Base-by-base conservation (phyloP, 2,888 invertebrate genomes). In the Rhabditoides inermis region DNA sequence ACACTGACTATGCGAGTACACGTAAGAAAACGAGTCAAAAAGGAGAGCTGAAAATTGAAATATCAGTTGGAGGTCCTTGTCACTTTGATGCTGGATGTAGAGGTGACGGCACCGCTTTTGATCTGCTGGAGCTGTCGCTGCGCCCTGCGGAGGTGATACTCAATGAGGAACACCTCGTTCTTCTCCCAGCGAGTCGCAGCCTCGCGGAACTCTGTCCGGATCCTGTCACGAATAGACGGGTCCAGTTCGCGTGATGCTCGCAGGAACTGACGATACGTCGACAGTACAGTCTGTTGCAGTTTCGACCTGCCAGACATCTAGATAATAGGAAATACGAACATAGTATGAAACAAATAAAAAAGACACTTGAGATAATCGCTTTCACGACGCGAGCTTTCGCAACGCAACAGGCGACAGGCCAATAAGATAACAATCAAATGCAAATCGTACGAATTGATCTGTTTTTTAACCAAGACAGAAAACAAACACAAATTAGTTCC, bases 261-360 rank as follows among this genome's bases (percentile, higher is more conserved):
- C 18, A 68, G 46, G 48, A 68, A 65, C 23, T 58, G 51, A 39
- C 58, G 58, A 42, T 68, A 68, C 1, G 55, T 56, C n/a, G 49
- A 48, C n/a, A 68, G 55, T 25, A 68, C 68, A 32, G 55, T 54
- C 28, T 59, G 56, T 51, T 68, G 68, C 44, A 68, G 60, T 56
- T 65, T 65, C 48, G 55, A n/a, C n/a, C n/a, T n/a, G n/a, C n/a
- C n/a, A n/a, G n/a, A n/a, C n/a, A n/a, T n/a, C n/a, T n/a, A n/a
- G n/a, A n/a, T n/a, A n/a, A n/a, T n/a, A n/a, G n/a, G n/a, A n/a
- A 58, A 56, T 63, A 46, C 47, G 45, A 20, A 23, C 10, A 27
- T 18, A 45, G 22, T n/a, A 26, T 42, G 40, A 35, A 28, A 12
- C 32, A 32, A 53, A 41, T 50, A 28, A 42, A 41, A 56, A 49